These are phyloP conservation scores for Oryzias celebensis DNA, from an alignment of 2,113 vertebrate species.

Conservation along the genomic window DNA sequence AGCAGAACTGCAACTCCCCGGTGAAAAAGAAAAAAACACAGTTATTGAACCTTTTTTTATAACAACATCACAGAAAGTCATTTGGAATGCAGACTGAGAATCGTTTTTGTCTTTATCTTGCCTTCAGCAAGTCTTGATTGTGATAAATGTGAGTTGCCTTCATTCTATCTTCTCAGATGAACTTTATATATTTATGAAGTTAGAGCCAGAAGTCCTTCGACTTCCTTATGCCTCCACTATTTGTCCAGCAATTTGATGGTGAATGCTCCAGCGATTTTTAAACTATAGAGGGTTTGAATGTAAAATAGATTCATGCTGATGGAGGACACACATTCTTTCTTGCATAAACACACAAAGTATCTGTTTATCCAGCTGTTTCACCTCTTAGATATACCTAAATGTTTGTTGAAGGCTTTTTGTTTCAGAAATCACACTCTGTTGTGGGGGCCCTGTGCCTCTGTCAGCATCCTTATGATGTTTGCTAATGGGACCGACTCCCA, in stretches of 20 bases:
- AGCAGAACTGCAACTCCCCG: slow-evolving; percentile 24
- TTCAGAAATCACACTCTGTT: slow-evolving; percentile 5
- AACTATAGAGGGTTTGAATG: not conserved
- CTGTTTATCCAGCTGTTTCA: slow-evolving; percentile 20
- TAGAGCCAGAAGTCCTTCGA: too few relatives aligned
- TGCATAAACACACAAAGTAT: slow-evolving; percentile 28
- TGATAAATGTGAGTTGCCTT: slow-evolving; percentile 9
- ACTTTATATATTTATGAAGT: not conserved
- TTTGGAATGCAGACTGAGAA: slow-evolving; percentile 18
- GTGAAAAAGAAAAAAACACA: slow-evolving; percentile 38
- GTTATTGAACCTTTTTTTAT: slow-evolving; percentile 7
- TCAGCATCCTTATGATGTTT: slow-evolving; percentile 41
- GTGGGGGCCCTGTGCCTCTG: slow-evolving; percentile 7
- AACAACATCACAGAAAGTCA: slow-evolving; percentile 31
- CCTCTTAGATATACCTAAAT: slow-evolving; percentile 29
- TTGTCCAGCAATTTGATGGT: slow-evolving; percentile 9
- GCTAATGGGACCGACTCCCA: slow-evolving; percentile 27
- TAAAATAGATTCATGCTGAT: slow-evolving; percentile 35
- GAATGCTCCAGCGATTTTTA: slow-evolving; percentile 1
- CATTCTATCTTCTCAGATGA: not conserved
- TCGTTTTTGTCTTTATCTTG: slow-evolving; percentile 15
- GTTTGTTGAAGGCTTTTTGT: slow-evolving; percentile 24
- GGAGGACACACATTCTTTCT: slow-evolving; percentile 29
- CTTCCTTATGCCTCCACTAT: not conserved
- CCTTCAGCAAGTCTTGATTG: slow-evolving; percentile 3